phyloP scores from a whole-genome alignment of 2,888 invertebrate species.

The Chrysolina americana region DNA sequence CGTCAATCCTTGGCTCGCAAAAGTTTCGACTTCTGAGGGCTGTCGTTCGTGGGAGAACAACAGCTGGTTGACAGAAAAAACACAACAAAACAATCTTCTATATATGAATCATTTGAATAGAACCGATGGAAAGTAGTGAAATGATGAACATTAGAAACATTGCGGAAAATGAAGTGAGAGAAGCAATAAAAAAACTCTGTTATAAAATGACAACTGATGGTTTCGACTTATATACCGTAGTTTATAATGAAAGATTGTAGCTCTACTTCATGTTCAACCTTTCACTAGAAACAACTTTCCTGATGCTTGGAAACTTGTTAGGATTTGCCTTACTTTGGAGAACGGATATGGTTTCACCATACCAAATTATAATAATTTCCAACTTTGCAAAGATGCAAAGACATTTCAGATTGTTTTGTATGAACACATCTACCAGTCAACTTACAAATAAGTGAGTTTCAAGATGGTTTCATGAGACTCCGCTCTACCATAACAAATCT shows the following conservation, averaged over 20 bases:
- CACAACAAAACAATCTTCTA: too few relatives aligned
- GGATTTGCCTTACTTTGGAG: not conserved
- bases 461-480: too few relatives aligned
- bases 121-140: slow-evolving; percentile 6
- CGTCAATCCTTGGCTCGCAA: too few relatives aligned
- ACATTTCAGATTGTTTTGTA: slow-evolving; percentile 9
- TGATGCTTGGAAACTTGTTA: slow-evolving; percentile 21
- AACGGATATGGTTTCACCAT: not conserved
- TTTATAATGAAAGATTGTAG: slow-evolving; percentile 15
- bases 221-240: slow-evolving; percentile 17
- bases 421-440: not conserved
- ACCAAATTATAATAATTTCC: not conserved
- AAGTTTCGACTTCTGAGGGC: too few relatives aligned
- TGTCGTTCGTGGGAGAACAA: too few relatives aligned
- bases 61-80: too few relatives aligned
- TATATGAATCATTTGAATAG: too few relatives aligned
- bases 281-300: slow-evolving; percentile 11
- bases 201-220: slow-evolving; percentile 16
- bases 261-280: slow-evolving; percentile 1
- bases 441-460: too few relatives aligned
- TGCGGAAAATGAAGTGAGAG: slow-evolving; percentile 21
- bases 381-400: not conserved
- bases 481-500: too few relatives aligned
- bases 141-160: slow-evolving; percentile 10
- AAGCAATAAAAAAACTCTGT: slow-evolving; percentile 11